Evolutionary conservation across 2,888 invertebrate genomes (phyloP).

Genomic region (Merodon equestris): DNA sequence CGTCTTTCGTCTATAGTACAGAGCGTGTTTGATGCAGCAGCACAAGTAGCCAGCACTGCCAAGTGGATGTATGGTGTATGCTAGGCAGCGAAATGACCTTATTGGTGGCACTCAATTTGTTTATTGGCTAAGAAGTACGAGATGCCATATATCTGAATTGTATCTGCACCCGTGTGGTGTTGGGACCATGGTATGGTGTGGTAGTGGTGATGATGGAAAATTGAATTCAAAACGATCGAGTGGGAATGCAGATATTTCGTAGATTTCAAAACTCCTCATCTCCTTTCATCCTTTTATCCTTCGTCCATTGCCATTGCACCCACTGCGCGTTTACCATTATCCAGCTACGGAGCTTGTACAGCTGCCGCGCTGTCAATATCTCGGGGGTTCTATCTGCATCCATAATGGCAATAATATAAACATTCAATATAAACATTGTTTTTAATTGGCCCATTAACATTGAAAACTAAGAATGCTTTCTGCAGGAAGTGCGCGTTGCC

Average conservation of each 20-base stretch:
- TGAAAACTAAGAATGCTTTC: slow-evolving; percentile 65
- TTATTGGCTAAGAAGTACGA: slow-evolving; percentile 65
- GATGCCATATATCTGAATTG: slow-evolving; percentile 56
- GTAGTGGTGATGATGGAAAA: slow-evolving; percentile 9
- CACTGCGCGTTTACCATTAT: background rate
- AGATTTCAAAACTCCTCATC: background rate
- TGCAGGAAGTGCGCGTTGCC: slow-evolving; percentile 35
- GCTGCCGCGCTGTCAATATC: slow-evolving; percentile 52
- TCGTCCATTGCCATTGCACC: background rate
- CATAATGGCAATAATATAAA: slow-evolving; percentile 68
- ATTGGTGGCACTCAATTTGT: slow-evolving; percentile 69
- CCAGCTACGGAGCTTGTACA: slow-evolving; percentile 52
- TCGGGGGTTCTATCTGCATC: slow-evolving; percentile 64
- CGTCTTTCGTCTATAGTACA: slow-evolving; percentile 30
- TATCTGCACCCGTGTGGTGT: background rate
- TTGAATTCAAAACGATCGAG: slow-evolving; percentile 26
- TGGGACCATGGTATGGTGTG: no score
- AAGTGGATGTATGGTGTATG: slow-evolving; percentile 47
- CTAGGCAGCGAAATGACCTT: slow-evolving; percentile 48
- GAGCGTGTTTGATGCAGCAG: background rate
- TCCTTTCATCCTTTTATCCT: background rate
- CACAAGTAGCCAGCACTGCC: slow-evolving; percentile 34
- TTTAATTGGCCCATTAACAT: slow-evolving; percentile 69
- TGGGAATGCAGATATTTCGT: background rate
- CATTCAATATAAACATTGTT: slow-evolving; percentile 69